Evolutionary conservation across 2,113 vertebrate species (phyloP).

Genomic region (Urocynchramus pylzowi): DNA sequence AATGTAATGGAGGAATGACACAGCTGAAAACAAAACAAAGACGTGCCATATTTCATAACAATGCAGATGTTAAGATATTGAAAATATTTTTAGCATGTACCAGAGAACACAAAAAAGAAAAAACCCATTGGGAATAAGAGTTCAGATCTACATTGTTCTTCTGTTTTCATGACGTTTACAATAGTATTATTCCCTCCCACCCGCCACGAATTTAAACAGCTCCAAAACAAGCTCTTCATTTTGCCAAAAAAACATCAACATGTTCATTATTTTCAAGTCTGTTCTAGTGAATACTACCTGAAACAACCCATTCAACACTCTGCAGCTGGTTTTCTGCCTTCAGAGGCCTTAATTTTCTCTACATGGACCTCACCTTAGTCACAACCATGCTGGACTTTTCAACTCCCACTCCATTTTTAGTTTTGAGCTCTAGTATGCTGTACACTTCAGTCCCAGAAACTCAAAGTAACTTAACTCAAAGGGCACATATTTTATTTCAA

Average conservation of each 20-base stretch:
- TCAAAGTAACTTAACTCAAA: not conserved
- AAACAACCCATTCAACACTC: not conserved
- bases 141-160: slow-evolving; percentile 24
- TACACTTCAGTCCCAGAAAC: not conserved
- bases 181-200: not conserved
- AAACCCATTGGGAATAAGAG: slow-evolving; percentile 5
- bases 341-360: not conserved
- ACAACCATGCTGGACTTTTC: not conserved
- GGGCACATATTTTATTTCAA: not conserved
- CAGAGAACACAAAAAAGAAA: slow-evolving; percentile 14
- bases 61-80: slow-evolving; percentile 47
- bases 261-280: not conserved
- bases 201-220: not conserved
- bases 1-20: slow-evolving; percentile 40
- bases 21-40: slow-evolving; percentile 58
- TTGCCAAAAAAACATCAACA: not conserved
- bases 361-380: not conserved
- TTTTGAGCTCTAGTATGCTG: not conserved
- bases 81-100: slow-evolving; percentile 51
- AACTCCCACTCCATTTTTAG: not conserved
- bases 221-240: not conserved
- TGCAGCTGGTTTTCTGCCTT: not conserved
- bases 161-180: not conserved
- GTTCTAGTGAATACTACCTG: not conserved
- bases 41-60: slow-evolving; percentile 45